A percentile compares a stretch with the other conserved stretches of the same genome.
Evolutionary conservation across 2,888 invertebrate genomes (phyloP).

Genomic region (Baronia brevicornis): DNA sequence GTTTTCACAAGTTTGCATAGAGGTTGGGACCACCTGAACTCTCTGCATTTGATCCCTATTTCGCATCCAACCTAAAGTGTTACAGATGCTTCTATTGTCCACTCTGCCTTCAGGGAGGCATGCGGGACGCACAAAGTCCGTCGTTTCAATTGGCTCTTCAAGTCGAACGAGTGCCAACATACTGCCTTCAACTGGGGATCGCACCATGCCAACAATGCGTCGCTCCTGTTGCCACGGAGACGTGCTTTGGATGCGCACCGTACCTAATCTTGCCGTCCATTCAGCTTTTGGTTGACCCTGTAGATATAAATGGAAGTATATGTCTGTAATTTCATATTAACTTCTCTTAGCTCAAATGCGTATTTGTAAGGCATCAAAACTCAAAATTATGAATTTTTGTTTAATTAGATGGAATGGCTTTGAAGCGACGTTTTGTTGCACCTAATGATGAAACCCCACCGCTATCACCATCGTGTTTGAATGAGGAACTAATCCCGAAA

Average conservation of each 20-base stretch:
- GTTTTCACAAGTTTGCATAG: conserved; percentile 90
- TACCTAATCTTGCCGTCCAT: conserved; percentile 88
- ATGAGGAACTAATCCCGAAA: too few species aligned
- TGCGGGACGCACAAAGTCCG: conserved; percentile 89
- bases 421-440: too few species aligned
- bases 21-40: conserved; percentile 83
- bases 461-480: too few species aligned
- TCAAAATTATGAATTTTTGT: too few species aligned
- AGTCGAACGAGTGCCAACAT: conserved; percentile 87
- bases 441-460: too few species aligned
- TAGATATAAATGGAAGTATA: conserved; percentile 2
- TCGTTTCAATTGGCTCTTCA: conserved; percentile 82
- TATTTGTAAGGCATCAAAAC: too few species aligned
- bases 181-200: conserved; percentile 92
- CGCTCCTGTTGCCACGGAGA: conserved; percentile 93
- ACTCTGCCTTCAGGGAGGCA: conserved; percentile 81
- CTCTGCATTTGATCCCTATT: conserved; percentile 88
- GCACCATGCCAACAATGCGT: conserved; percentile 89
- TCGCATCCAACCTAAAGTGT: conserved; percentile 90
- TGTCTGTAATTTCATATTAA: neutral
- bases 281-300: conserved; percentile 90
- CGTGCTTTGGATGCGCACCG: conserved; percentile 83
- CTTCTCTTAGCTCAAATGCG: too few species aligned
- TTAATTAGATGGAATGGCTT: too few species aligned
- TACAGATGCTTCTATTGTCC: conserved; percentile 75